Conservation (phyloP, 2,113 vertebrate species). For the Neomonachus schauinslandi region DNA sequence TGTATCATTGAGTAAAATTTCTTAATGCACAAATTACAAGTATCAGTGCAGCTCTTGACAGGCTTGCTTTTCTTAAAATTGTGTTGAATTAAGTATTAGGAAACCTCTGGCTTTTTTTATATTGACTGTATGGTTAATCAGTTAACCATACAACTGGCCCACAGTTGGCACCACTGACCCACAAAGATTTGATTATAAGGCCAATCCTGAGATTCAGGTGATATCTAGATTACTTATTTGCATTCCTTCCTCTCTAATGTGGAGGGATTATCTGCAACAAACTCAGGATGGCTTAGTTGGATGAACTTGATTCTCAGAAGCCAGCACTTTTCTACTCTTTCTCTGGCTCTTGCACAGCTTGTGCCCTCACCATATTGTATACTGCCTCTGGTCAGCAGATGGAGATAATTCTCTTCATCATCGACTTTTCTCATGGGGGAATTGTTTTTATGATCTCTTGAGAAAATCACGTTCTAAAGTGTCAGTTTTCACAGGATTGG, state of each 20-base stretch:
- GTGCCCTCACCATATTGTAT: neutral
- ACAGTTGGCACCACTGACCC: neutral
- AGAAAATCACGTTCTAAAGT: conserved; percentile 42
- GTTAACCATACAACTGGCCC: neutral
- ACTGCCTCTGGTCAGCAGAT: neutral
- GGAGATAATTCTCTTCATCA: conserved; percentile 36
- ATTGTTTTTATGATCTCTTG: conserved; percentile 36
- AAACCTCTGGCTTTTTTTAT: neutral
- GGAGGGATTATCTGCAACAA: neutral
- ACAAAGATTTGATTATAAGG: neutral
- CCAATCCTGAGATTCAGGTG: neutral
- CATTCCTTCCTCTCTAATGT: neutral
- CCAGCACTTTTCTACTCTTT: neutral
- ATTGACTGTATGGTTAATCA: neutral
- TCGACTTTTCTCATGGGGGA: neutral
- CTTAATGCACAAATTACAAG: neutral
- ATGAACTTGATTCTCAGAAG: neutral
- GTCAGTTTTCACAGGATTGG: neutral
- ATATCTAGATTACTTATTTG: neutral
- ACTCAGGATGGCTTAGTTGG: neutral
- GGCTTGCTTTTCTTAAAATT: neutral
- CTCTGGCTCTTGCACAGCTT: neutral
- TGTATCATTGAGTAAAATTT: neutral
- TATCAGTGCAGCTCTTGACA: neutral
- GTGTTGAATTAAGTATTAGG: neutral